A percentile compares a stretch with the other conserved stretches of the same genome.
Evolutionary conservation across 2,888 invertebrate species (phyloP).

Genomic region (Oscheius sp.): DNA sequence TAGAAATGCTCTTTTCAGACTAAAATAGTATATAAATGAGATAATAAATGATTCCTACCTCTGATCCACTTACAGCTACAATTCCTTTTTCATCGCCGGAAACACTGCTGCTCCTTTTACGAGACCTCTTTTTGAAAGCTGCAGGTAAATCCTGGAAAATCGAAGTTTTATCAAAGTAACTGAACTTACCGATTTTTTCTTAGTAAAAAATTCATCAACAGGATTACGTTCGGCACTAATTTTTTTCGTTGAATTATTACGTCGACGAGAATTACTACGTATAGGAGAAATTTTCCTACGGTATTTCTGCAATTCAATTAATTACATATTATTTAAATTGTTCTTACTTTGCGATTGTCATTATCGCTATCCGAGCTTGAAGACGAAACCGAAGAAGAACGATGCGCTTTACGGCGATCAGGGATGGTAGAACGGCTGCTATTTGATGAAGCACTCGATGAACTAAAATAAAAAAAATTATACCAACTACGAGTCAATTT

Average conservation of each 20-base stretch:
- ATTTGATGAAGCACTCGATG: constrained; percentile 11
- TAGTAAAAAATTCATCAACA: constrained; percentile 30
- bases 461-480: too few species aligned
- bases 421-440: constrained; percentile 19
- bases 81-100: not conserved
- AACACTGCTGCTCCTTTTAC: not conserved
- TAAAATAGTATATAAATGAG: not conserved
- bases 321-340: too few species aligned
- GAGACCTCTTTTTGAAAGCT: constrained; percentile 9
- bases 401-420: not conserved
- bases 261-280: constrained; percentile 30
- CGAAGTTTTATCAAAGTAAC: not conserved
- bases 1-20: not conserved
- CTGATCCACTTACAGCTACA: constrained; percentile 18
- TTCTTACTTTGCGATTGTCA: constrained; percentile 13
- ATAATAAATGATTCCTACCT: not conserved
- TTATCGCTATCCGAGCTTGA: constrained; percentile 18
- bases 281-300: constrained; percentile 24
- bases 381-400: not conserved
- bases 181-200: constrained; percentile 13
- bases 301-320: not conserved
- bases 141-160: constrained; percentile 22
- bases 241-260: not conserved
- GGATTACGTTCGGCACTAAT: not conserved
- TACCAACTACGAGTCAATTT: too few species aligned